These are phyloP conservation scores for Lithobates pipiens DNA, from an alignment of 2,797 vertebrate species.

Conservation along the genomic window DNA sequence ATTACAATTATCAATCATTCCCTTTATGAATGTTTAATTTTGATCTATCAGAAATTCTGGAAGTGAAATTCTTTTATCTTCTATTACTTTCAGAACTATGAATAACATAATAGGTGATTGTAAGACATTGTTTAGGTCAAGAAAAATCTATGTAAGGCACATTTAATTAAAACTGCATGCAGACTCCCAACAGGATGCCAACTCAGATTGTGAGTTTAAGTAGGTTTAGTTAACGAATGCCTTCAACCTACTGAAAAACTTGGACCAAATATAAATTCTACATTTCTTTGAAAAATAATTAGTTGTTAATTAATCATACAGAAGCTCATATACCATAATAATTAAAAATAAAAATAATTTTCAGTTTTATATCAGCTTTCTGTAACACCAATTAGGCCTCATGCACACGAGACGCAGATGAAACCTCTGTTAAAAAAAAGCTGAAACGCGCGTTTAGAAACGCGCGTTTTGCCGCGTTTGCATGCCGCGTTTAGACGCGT, in stretches of 20 bases:
- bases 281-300: background rate
- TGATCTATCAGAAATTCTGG: conserved; percentile 25
- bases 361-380: background rate
- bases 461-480: too few relatives aligned
- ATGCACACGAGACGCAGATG: too few relatives aligned
- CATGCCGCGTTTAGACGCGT: too few relatives aligned
- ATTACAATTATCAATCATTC: conserved; percentile 31
- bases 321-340: background rate
- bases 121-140: conserved; percentile 50
- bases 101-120: conserved; percentile 53
- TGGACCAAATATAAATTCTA: conserved; percentile 5
- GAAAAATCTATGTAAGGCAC: conserved; percentile 30
- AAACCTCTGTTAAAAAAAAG: too few relatives aligned
- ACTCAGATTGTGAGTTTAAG: conserved; percentile 23
- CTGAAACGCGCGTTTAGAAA: too few relatives aligned
- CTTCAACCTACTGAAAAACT: conserved; percentile 4
- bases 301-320: background rate
- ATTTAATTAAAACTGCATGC: conserved; percentile 38
- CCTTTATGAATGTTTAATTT: conserved; percentile 38
- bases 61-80: conserved; percentile 30
- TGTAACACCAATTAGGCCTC: background rate
- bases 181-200: conserved; percentile 34
- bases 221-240: conserved; percentile 37
- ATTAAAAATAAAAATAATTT: background rate
- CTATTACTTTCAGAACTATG: conserved; percentile 20